These are phyloP conservation scores for Sturmia bella DNA, from an alignment of 2,888 invertebrate species.

Conservation along the genomic window DNA sequence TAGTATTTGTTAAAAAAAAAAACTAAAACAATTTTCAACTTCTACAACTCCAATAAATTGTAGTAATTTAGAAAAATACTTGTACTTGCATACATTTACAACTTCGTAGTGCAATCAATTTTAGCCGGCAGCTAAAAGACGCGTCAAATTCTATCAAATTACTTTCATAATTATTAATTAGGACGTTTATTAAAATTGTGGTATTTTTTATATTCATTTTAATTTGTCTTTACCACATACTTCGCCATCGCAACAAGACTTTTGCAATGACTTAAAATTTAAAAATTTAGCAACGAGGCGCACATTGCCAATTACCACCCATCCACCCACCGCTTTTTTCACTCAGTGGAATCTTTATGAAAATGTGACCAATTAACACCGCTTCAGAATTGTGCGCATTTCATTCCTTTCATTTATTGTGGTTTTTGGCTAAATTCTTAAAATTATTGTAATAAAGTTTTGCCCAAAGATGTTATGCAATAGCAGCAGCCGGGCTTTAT, in stretches of 20 bases:
- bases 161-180: conserved; percentile 58
- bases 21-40: too few relatives aligned
- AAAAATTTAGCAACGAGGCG: conserved; percentile 20
- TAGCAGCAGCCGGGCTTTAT: conserved; percentile 2
- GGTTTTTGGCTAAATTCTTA: conserved; percentile 32
- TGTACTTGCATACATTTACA: too few relatives aligned
- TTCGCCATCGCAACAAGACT: not conserved
- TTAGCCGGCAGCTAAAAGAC: conserved; percentile 56
- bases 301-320: not conserved
- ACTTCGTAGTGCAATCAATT: conserved; percentile 20
- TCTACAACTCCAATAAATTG: too few relatives aligned
- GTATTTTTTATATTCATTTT: conserved; percentile 8
- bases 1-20: too few relatives aligned
- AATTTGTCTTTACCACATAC: not conserved
- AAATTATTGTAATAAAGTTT: conserved; percentile 44
- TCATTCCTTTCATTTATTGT: conserved; percentile 22
- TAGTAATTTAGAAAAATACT: too few relatives aligned
- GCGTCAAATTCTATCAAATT: conserved; percentile 68
- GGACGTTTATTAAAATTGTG: conserved; percentile 33
- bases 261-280: conserved; percentile 22
- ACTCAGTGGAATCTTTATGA: not conserved
- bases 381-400: conserved; percentile 5
- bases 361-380: conserved; percentile 53
- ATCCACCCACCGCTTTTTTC: not conserved
- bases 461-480: conserved; percentile 14